These are phyloP conservation scores for Nomada goodeniana DNA, from an alignment of 2,888 invertebrate genomes.

Conservation along the genomic window DNA sequence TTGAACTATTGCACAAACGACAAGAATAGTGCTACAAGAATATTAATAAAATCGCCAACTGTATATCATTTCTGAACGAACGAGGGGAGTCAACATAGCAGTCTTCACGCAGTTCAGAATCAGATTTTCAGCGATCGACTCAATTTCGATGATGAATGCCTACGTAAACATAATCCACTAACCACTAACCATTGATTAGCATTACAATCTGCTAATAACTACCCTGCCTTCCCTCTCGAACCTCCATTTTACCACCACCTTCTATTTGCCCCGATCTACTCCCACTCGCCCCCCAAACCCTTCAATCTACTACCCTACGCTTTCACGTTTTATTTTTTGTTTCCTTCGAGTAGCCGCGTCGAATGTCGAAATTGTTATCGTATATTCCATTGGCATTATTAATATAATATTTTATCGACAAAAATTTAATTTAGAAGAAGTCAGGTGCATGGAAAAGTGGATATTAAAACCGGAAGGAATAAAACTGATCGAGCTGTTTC, in stretches of 20 bases:
- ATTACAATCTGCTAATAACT: slow-evolving; percentile 81
- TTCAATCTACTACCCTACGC: background rate
- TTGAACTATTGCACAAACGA: background rate
- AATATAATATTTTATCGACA: background rate
- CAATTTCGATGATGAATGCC: slow-evolving; percentile 81
- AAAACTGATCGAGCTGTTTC: background rate
- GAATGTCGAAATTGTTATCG: background rate
- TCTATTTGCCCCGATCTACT: slow-evolving; percentile 12
- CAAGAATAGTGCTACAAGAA: background rate
- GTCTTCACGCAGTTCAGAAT: slow-evolving; percentile 54
- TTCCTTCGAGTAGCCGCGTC: background rate
- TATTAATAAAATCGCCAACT: slow-evolving; percentile 6
- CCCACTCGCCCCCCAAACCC: background rate
- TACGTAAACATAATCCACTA: slow-evolving; percentile 79
- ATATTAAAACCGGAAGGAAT: background rate
- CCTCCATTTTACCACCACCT: slow-evolving; percentile 38
- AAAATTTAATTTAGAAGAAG: background rate
- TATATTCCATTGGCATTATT: background rate
- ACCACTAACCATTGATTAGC: slow-evolving; percentile 81
- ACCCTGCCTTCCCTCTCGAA: slow-evolving; percentile 50
- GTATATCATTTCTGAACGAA: slow-evolving; percentile 17
- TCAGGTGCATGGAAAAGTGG: background rate
- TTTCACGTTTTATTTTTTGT: slow-evolving; percentile 12
- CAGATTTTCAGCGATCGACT: slow-evolving; percentile 74
- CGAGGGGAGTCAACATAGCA: slow-evolving; percentile 20